Conservation (phyloP, 2,113 vertebrate genomes). For the Menura novaehollandiae region DNA sequence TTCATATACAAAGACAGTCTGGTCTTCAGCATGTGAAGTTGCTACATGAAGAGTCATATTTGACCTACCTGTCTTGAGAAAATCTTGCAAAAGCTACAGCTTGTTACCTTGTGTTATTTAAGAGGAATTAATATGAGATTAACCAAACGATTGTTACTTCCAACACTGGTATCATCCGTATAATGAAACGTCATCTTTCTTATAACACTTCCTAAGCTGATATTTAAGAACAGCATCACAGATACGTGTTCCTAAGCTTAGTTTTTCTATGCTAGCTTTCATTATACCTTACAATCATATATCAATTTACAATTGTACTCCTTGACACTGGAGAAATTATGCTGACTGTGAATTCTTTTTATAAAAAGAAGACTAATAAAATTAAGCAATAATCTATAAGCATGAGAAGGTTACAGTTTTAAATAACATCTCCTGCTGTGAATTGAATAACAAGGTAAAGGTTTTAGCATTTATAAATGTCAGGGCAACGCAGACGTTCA, state of each 20-base stretch:
- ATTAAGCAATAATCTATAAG: slow-evolving; percentile 12
- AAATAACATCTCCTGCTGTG: slow-evolving; percentile 10
- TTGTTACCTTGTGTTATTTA: neutral
- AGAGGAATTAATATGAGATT: neutral
- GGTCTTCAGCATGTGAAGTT: neutral
- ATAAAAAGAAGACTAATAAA: slow-evolving; percentile 28
- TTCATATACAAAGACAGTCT: neutral
- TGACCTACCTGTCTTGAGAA: neutral
- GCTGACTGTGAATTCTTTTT: neutral
- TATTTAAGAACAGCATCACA: neutral
- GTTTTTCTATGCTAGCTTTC: neutral
- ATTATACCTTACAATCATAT: neutral
- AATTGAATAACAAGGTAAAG: slow-evolving; percentile 29
- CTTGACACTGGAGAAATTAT: neutral
- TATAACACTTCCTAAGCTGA: neutral
- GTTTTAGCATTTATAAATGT: slow-evolving; percentile 44
- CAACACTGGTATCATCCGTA: neutral
- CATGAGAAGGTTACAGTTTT: neutral
- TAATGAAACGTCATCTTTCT: neutral
- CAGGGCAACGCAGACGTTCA: neutral
- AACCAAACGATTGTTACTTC: neutral
- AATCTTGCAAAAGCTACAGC: neutral
- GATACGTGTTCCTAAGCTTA: neutral
- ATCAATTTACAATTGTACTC: neutral
- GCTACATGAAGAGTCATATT: neutral